Evolutionary conservation across 2,797 vertebrate species (phyloP).

Genomic region (Sylvilagus floridanus): DNA sequence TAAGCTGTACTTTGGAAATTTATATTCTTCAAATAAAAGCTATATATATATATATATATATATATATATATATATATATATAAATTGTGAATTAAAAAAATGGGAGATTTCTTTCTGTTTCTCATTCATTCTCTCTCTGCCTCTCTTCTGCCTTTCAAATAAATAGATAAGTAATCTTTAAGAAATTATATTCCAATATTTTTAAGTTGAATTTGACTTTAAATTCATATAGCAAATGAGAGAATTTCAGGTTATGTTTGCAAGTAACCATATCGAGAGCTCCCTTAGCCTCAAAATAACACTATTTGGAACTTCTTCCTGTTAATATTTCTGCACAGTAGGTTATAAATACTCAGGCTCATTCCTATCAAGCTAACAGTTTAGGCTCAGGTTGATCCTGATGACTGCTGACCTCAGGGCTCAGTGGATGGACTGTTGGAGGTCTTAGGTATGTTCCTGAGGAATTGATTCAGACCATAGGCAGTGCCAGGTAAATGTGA

Average conservation of each 20-base stretch:
- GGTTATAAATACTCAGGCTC: not conserved
- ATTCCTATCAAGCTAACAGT: not conserved
- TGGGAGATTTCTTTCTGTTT: too few species aligned
- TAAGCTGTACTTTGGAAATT: too few species aligned
- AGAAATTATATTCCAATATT: too few species aligned
- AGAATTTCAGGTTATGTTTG: slow-evolving; percentile 46
- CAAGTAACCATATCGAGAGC: not conserved
- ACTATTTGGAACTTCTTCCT: not conserved
- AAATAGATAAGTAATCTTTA: too few species aligned
- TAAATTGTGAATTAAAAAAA: too few species aligned
- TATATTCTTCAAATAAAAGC: too few species aligned
- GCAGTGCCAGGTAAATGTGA: not conserved
- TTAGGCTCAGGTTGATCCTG: not conserved
- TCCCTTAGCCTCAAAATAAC: slow-evolving; percentile 31
- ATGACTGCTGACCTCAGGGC: not conserved
- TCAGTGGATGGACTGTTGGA: not conserved
- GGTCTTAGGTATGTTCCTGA: not conserved
- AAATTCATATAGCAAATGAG: not conserved
- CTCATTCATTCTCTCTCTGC: too few species aligned
- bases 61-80: too few species aligned
- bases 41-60: too few species aligned
- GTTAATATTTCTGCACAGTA: not conserved
- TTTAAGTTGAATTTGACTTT: not conserved
- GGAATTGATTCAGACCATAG: not conserved
- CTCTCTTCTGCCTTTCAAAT: too few species aligned